Conservation (phyloP, 2,797 vertebrate genomes). For the Gadopsis bispinosus region DNA sequence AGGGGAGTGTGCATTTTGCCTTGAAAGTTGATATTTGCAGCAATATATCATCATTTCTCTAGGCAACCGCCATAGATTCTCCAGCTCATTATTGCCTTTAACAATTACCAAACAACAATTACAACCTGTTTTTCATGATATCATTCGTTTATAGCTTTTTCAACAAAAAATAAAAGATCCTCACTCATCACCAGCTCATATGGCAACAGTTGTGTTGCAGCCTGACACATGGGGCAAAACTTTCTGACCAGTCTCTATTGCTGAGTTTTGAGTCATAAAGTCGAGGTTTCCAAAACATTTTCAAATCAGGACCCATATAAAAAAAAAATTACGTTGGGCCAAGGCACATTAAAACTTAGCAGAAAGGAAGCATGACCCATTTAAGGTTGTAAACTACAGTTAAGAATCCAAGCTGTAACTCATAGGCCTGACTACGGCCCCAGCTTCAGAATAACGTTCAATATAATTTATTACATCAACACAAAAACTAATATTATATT, state of each 20-base stretch:
- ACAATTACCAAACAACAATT: slow-evolving; percentile 3
- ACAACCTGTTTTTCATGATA: neutral
- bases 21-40: neutral
- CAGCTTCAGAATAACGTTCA: slow-evolving; percentile 33
- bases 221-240: slow-evolving; percentile 12
- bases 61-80: neutral
- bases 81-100: neutral
- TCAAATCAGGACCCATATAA: slow-evolving; percentile 41
- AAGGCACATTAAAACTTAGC: slow-evolving; percentile 52
- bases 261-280: slow-evolving; percentile 40
- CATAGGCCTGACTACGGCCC: slow-evolving; percentile 16
- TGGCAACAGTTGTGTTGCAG: slow-evolving; percentile 27
- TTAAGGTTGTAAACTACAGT: slow-evolving; percentile 55
- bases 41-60: neutral
- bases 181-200: slow-evolving; percentile 25
- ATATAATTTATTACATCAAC: slow-evolving; percentile 22
- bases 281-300: slow-evolving; percentile 61
- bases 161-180: neutral
- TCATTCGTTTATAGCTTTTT: neutral
- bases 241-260: slow-evolving; percentile 25
- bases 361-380: slow-evolving; percentile 50
- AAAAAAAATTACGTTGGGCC: slow-evolving; percentile 21
- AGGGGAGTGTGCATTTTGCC: neutral
- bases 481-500: slow-evolving; percentile 17
- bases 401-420: slow-evolving; percentile 48